Evolutionary conservation across 2,888 invertebrate genomes (phyloP).

Genomic region (Cotesia congregata): DNA sequence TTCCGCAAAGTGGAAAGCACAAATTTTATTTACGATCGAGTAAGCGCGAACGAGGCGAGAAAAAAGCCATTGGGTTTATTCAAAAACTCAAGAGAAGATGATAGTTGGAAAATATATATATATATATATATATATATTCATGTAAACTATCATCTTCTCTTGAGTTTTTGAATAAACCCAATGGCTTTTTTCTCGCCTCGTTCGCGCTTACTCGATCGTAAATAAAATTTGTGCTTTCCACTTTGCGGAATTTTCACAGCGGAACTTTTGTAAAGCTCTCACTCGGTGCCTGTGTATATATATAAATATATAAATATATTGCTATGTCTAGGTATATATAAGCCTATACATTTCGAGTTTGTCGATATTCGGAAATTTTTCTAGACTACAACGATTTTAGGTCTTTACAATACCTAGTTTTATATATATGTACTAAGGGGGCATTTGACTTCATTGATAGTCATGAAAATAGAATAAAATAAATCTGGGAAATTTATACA

Average conservation of each 20-base stretch:
- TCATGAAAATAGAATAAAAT: neutral
- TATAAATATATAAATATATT: neutral
- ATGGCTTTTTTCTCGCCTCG: slow-evolving; percentile 35
- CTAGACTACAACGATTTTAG: neutral
- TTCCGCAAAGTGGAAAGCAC: slow-evolving; percentile 24
- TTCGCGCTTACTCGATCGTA: slow-evolving; percentile 38
- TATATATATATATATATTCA: slow-evolving; percentile 7
- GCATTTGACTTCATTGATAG: neutral
- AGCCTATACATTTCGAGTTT: neutral
- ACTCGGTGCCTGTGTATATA: slow-evolving; percentile 34
- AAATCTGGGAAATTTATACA: neutral
- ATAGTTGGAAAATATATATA: slow-evolving; percentile 21
- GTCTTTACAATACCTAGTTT: neutral
- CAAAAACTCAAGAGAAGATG: slow-evolving; percentile 28
- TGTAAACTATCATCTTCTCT: slow-evolving; percentile 16
- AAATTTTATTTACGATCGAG: slow-evolving; percentile 39
- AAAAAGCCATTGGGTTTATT: slow-evolving; percentile 37
- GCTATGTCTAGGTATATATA: neutral
- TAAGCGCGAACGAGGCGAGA: slow-evolving; percentile 36
- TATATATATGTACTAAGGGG: neutral
- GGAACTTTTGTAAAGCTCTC: slow-evolving; percentile 37
- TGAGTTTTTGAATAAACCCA: slow-evolving; percentile 37
- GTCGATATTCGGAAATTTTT: slow-evolving; percentile 1
- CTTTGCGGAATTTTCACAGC: slow-evolving; percentile 27
- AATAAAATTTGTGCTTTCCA: slow-evolving; percentile 33